A percentile compares a stretch with the other conserved stretches of the same genome.
phyloP scores from a whole-genome alignment of 2,797 vertebrate genomes.

The Mormyrus proboscirostris region DNA sequence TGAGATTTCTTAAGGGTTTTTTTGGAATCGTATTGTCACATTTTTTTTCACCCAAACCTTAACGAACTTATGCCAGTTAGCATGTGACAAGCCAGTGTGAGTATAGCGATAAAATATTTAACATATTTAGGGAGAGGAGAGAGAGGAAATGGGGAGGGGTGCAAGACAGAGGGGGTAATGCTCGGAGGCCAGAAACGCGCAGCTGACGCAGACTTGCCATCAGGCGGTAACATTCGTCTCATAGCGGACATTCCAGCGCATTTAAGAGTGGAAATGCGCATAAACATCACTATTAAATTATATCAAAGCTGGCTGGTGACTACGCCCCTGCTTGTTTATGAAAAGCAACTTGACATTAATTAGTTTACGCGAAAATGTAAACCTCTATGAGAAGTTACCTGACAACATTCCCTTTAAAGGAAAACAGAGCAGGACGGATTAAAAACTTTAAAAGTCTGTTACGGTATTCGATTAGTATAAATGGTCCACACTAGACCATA shows the following conservation, averaged over 20 bases:
- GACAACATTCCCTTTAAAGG: constrained; percentile 5
- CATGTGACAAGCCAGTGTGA: neutral
- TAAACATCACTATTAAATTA: constrained; percentile 23
- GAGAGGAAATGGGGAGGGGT: neutral
- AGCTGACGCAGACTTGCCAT: constrained; percentile 7
- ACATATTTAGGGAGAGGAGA: neutral
- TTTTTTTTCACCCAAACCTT: neutral
- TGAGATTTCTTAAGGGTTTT: neutral
- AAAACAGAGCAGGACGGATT: neutral
- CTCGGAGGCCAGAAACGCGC: constrained; percentile 6
- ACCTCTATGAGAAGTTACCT: neutral
- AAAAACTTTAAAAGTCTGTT: neutral
- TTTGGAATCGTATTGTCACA: neutral
- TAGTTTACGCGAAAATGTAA: neutral
- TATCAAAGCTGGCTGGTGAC: neutral
- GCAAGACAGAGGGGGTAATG: neutral
- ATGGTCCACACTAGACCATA: neutral
- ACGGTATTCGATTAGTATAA: neutral
- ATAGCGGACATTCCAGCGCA: constrained; percentile 20
- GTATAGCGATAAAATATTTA: neutral
- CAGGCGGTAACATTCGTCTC: constrained; percentile 24
- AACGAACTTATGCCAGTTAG: neutral
- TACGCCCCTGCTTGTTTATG: constrained; percentile 2
- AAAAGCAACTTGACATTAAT: constrained; percentile 2
- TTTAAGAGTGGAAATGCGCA: constrained; percentile 21